Evolutionary conservation across 2,797 vertebrate species (phyloP), one percentile per base, ranked within the genome.

Genomic region (Myotis daubentonii): DNA sequence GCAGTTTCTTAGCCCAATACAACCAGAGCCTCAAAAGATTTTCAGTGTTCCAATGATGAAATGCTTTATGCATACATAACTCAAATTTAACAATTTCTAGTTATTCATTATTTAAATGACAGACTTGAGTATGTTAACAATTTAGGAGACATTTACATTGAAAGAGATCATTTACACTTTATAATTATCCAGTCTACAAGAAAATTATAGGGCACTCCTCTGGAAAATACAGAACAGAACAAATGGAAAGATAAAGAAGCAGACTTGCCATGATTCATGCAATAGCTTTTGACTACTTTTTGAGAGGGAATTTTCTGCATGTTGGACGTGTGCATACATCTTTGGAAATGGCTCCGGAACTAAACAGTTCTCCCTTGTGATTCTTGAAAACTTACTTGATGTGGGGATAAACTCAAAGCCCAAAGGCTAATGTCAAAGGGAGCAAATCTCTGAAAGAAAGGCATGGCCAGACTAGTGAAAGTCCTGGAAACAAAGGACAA

Each of bases 91-190:
- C 38, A 94, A 90, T 90, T 76, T 94, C 72, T 88, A 86, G n/a
- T 90, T 83, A 86, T 94, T 79, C 82, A 83, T 94, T 79, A 93
- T 90, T 94, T 94, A 96, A 96, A 92, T 85, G 65, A 91, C 70
- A 94, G 33, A 82, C 44, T 93, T 92, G 70, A 88, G 33, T 70
- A 66, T 84, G 49, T 81, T 94, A 88, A 88, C 38, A 87, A 82
- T 94, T 94, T 94, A 74, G 76, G 72, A 82, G 51, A 91, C 19
- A 7, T 88, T 88, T 90, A 74, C 68, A 94, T 92, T 53, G 92
- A 94, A 95, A 95, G 57, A 92, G 93, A 93, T 89, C 28, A 71
- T 89, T 94, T 94, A 15, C 0, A 78, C 28, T 87, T 95, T 87
- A 80, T 81, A 94, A 87, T 93, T 94, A 94, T 84, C 41, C 20